These are phyloP conservation scores for Onychostruthus taczanowskii DNA, from an alignment of 2,113 vertebrate species.

Conservation along the genomic window DNA sequence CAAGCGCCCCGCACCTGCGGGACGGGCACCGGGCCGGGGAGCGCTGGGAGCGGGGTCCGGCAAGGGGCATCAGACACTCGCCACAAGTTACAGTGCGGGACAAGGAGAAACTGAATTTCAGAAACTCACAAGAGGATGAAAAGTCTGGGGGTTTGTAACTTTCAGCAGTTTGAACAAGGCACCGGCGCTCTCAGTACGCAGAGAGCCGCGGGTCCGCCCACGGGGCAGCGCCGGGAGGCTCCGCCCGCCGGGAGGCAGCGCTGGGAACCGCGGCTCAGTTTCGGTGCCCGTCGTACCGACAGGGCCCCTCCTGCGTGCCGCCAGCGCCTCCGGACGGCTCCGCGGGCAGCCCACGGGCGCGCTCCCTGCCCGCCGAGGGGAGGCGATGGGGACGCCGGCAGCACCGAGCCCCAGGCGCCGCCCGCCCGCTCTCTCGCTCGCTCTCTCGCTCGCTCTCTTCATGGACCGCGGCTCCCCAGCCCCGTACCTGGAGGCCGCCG, in stretches of 20 bases:
- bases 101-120: rapidly evolving
- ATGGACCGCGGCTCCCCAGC: not conserved
- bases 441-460: too few relatives aligned
- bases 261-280: rapidly evolving
- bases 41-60: too few relatives aligned
- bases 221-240: not conserved
- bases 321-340: too few relatives aligned
- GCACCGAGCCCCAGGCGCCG: not conserved
- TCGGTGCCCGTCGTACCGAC: rapidly evolving
- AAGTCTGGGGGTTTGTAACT: rapidly evolving
- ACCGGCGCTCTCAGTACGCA: not conserved
- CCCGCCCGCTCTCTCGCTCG: not conserved
- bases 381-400: not conserved
- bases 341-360: too few relatives aligned
- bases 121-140: rapidly evolving
- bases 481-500: slow-evolving; percentile 30
- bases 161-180: rapidly evolving
- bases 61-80: rapidly evolving
- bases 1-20: not conserved
- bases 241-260: not conserved
- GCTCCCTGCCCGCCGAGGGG: too few relatives aligned
- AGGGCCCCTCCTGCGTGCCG: rapidly evolving
- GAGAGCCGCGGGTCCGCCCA: not conserved
- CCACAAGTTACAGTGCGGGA: rapidly evolving
- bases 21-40: not conserved